A percentile compares a stretch with the other conserved stretches of the same genome.
Conservation (phyloP, 2,888 invertebrate genomes). For the Lordiphosa fenestrarum region DNA sequence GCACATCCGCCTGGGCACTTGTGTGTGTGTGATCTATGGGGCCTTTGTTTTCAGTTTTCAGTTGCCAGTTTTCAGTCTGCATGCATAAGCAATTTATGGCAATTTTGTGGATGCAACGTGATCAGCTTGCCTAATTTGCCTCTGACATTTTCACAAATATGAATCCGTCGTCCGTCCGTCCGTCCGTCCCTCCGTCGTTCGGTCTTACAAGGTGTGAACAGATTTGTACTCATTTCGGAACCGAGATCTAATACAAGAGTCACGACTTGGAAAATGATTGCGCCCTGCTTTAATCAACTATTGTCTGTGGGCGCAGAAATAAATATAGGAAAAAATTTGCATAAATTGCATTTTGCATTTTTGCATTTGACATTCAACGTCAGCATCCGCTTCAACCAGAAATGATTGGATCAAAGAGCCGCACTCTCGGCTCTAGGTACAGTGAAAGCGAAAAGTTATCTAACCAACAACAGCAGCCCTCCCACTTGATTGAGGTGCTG, state of each 20-base stretch:
- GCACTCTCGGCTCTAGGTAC: slow-evolving; percentile 3
- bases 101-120: slow-evolving; percentile 59
- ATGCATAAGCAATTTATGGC: slow-evolving; percentile 23
- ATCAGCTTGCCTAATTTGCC: slow-evolving; percentile 48
- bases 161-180: neutral
- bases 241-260: slow-evolving; percentile 54
- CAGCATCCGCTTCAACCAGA: slow-evolving; percentile 61
- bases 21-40: slow-evolving; percentile 21
- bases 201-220: slow-evolving; percentile 6
- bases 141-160: slow-evolving; percentile 53
- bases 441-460: slow-evolving; percentile 35
- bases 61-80: neutral
- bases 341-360: slow-evolving; percentile 47
- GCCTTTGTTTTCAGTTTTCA: slow-evolving; percentile 48
- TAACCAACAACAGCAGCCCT: slow-evolving; percentile 3
- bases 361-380: slow-evolving; percentile 41
- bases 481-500: no score
- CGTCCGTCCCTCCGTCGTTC: no score
- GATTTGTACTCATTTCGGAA: neutral
- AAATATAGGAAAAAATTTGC: slow-evolving; percentile 44
- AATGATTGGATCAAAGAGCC: slow-evolving; percentile 23
- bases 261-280: slow-evolving; percentile 42
- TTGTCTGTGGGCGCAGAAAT: neutral
- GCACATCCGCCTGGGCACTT: slow-evolving; percentile 33
- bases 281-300: slow-evolving; percentile 7